phyloP scores from a whole-genome alignment of 2,888 invertebrate species.

The Eupithecia subfuscata region DNA sequence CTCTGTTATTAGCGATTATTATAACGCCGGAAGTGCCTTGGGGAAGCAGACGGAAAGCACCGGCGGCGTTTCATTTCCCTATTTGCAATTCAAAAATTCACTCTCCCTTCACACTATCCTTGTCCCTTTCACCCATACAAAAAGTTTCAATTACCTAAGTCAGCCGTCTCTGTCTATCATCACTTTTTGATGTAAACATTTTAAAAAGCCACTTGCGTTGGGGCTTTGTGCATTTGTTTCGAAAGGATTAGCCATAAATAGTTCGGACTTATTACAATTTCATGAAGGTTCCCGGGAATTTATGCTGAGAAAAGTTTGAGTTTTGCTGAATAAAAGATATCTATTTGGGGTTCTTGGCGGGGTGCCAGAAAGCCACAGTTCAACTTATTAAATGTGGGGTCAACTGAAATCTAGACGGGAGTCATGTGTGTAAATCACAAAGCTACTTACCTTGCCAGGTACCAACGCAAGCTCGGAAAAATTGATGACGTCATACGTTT shows the following conservation, averaged over 20 bases:
- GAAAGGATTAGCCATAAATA: slow-evolving; percentile 83
- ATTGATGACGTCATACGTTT: background rate
- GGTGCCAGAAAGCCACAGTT: slow-evolving; percentile 68
- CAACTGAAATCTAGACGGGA: slow-evolving; percentile 47
- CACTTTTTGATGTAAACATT: slow-evolving; percentile 65
- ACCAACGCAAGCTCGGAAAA: background rate
- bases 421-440: slow-evolving; percentile 23
- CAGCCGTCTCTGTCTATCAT: slow-evolving; percentile 54
- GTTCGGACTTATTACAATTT: slow-evolving; percentile 81
- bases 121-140: slow-evolving; percentile 48
- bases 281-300: slow-evolving; percentile 79
- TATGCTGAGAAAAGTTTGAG: slow-evolving; percentile 81
- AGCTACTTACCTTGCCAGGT: slow-evolving; percentile 8
- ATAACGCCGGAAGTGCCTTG: slow-evolving; percentile 71
- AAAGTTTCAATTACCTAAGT: slow-evolving; percentile 48
- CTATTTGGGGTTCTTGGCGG: slow-evolving; percentile 76
- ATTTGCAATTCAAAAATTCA: slow-evolving; percentile 83
- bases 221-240: slow-evolving; percentile 74
- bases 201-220: slow-evolving; percentile 65
- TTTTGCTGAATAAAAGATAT: slow-evolving; percentile 82
- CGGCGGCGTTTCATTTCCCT: slow-evolving; percentile 69
- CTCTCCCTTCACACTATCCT: slow-evolving; percentile 58
- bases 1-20: slow-evolving; percentile 79
- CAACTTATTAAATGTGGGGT: slow-evolving; percentile 58
- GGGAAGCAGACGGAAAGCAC: slow-evolving; percentile 65